These are phyloP conservation scores for Brachyrhaphis roseni DNA, from an alignment of 2,797 vertebrate genomes.

Conservation along the genomic window DNA sequence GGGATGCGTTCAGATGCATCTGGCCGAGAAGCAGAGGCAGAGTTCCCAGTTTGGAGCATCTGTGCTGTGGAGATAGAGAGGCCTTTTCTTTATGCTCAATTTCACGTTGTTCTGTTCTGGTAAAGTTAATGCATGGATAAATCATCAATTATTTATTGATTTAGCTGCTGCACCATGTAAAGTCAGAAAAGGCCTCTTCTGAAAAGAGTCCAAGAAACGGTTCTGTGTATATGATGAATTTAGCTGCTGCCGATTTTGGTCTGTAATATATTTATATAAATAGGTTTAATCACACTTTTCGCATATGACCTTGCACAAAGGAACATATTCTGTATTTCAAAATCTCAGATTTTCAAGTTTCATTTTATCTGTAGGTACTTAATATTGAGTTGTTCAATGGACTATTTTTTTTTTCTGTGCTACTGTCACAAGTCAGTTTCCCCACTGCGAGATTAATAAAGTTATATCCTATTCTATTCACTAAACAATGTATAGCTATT, in stretches of 20 bases:
- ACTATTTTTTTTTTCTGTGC: no score
- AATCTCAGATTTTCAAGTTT: no score
- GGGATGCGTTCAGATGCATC: conserved; percentile 62
- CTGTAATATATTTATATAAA: not conserved
- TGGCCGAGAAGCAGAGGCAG: conserved; percentile 51
- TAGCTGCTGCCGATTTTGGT: not conserved
- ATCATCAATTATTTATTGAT: not conserved
- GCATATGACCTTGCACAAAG: no score
- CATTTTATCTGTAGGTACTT: no score
- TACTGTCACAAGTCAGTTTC: no score
- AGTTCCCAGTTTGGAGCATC: conserved; percentile 53
- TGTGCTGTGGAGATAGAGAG: conserved; percentile 41
- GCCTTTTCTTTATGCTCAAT: conserved; percentile 17
- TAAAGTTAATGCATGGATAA: not conserved
- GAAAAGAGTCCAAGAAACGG: not conserved
- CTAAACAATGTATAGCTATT: not conserved
- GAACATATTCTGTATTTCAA: no score
- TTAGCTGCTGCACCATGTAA: not conserved
- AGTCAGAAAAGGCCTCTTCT: not conserved
- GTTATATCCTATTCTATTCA: not conserved
- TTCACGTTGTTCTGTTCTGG: conserved; percentile 19
- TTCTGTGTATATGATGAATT: not conserved
- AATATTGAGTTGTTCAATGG: no score
- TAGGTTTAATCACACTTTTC: no score
- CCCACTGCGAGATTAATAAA: no score